phyloP scores from a whole-genome alignment of 2,113 vertebrate genomes.

The Chamaetylas fuelleborni region DNA sequence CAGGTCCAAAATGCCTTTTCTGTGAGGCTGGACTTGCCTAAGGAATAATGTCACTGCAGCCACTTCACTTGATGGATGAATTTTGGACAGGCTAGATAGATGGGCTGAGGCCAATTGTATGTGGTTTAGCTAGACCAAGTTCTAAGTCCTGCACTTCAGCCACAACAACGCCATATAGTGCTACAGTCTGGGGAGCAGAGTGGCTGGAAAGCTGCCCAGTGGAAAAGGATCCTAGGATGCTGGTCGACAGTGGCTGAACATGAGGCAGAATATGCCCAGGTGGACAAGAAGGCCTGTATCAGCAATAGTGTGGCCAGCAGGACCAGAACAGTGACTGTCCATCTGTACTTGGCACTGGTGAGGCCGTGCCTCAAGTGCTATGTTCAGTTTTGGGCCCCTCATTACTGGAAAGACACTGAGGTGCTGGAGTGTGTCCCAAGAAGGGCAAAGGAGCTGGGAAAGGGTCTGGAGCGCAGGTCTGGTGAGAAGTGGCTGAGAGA shows the following conservation, averaged over 20 bases:
- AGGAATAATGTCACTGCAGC: background rate
- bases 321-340: background rate
- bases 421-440: background rate
- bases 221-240: background rate
- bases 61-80: background rate
- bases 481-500: background rate
- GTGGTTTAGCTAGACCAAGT: background rate
- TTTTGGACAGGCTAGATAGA: background rate
- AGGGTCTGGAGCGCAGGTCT: background rate
- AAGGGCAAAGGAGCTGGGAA: background rate
- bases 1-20: background rate
- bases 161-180: background rate
- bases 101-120: background rate
- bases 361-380: fast-evolving
- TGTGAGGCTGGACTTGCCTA: background rate
- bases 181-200: background rate
- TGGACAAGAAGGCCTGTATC: background rate
- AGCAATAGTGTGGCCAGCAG: background rate
- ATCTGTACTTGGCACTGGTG: background rate
- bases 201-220: background rate
- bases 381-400: background rate
- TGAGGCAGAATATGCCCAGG: background rate
- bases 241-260: fast-evolving
- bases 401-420: background rate
- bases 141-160: background rate